Evolutionary conservation across 2,888 invertebrate species (phyloP).

Genomic region (Cyrtodaria siliqua): DNA sequence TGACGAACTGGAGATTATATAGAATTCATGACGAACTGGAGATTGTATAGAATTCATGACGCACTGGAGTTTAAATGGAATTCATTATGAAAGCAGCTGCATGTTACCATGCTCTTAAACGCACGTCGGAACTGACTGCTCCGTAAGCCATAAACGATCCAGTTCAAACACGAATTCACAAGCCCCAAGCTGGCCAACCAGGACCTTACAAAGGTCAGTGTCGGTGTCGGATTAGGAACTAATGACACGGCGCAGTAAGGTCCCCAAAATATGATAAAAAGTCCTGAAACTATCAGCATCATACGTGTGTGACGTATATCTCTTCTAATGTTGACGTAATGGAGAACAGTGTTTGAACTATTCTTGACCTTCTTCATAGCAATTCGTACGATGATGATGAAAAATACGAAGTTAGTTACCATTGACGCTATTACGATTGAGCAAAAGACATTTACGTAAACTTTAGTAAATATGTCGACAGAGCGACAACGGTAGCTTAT

Average conservation of each 20-base stretch:
- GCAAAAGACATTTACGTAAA: not conserved
- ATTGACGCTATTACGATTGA: not conserved
- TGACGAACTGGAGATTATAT: no score
- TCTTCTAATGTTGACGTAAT: not conserved
- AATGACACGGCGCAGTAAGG: conserved; percentile 17
- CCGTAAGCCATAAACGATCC: conserved; percentile 4
- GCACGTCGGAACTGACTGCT: not conserved
- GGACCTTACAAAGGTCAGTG: not conserved
- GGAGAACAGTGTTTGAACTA: not conserved
- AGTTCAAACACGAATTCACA: conserved; percentile 6
- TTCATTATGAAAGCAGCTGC: not conserved
- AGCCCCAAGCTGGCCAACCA: conserved; percentile 2
- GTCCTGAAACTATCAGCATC: conserved; percentile 34
- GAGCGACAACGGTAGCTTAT: not conserved
- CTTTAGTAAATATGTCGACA: not conserved
- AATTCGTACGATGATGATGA: conserved; percentile 18
- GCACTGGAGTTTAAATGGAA: no score
- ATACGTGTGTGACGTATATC: conserved; percentile 23
- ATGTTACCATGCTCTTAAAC: not conserved
- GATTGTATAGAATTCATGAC: no score
- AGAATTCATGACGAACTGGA: no score
- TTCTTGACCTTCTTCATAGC: not conserved
- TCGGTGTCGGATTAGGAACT: conserved; percentile 8
- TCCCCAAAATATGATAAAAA: conserved; percentile 38
- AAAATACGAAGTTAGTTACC: conserved; percentile 15